phyloP scores from a whole-genome alignment of 2,113 vertebrate genomes.

The Spilogale gracilis region DNA sequence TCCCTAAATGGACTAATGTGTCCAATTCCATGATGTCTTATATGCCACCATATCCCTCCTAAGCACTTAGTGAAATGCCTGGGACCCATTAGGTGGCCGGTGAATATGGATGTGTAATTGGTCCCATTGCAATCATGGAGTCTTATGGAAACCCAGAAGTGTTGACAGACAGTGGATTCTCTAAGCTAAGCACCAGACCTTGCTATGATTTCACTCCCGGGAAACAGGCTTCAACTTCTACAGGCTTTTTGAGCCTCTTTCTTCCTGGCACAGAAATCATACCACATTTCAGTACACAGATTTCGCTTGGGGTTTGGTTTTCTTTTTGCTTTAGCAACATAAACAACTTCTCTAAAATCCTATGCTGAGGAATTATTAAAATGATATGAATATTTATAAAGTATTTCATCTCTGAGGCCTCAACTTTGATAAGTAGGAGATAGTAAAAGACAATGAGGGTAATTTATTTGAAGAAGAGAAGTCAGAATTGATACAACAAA shows the following conservation, averaged over 20 bases:
- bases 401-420: not conserved
- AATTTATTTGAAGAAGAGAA: not conserved
- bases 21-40: not conserved
- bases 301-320: not conserved
- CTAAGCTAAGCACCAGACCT: not conserved
- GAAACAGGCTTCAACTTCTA: not conserved
- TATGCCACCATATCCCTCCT: not conserved
- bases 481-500: not conserved
- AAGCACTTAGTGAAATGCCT: not conserved
- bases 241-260: not conserved
- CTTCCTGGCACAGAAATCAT: not conserved
- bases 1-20: not conserved
- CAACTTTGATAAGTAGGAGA: not conserved
- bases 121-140: not conserved
- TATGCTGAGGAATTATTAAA: slow-evolving; percentile 8
- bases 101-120: not conserved
- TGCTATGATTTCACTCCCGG: not conserved
- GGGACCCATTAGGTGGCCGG: not conserved
- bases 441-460: not conserved
- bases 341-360: not conserved
- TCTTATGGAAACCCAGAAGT: not conserved
- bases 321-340: not conserved
- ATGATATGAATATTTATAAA: not conserved
- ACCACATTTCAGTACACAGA: not conserved
- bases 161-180: not conserved